Base-by-base conservation (phyloP, 2,113 vertebrate species). In the Hipposideros armiger region DNA sequence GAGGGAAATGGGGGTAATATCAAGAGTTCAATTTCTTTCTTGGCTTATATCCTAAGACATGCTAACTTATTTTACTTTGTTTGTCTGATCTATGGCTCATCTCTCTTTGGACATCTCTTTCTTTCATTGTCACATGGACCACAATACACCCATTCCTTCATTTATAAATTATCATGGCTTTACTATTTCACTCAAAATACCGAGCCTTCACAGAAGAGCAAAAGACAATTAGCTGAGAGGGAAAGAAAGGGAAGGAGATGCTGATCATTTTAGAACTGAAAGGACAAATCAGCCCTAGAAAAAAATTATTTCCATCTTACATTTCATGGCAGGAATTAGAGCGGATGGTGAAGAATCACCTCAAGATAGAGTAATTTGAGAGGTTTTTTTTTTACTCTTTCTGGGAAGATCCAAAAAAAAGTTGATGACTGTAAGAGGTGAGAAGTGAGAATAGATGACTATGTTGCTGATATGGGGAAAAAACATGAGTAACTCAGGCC, bases 51-150 rank as follows among this genome's bases (percentile, higher is more conserved):
- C 73, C 36, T 81, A 87, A 90, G 73, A 90, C 84, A 70, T 16
- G 62, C 14, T 92, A 64, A 93, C 76, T 90, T 88, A 58, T 76
- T 91, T 81, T 86, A 26, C 81, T 97, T 92, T 81, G 32, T 85
- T 95, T 96, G 86, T 80, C 47, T 93, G 6, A 64, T 42, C 88
- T 90, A 78, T 95, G 85, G 96, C 30, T 94, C 89, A 92, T 81
- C 19, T 54, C 64, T 95, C 67, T 94, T 88, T 89, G 73, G 36
- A 45, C 36, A 78, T 70, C n/a, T 54, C 64, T 87, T 78, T 76
- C 60, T 78, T 93, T 95, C 14, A 88, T 5, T 72, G 66, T 50
- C 11, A 90, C 52, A 91, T 13, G 81, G 66, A 94, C 36, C 16
- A 84, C 13, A 83, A 58, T 72, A 66, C 2, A 85, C 15, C 76